Base-by-base conservation (phyloP, 1,140 invertebrate species). In the Microplitis demolitor region DNA sequence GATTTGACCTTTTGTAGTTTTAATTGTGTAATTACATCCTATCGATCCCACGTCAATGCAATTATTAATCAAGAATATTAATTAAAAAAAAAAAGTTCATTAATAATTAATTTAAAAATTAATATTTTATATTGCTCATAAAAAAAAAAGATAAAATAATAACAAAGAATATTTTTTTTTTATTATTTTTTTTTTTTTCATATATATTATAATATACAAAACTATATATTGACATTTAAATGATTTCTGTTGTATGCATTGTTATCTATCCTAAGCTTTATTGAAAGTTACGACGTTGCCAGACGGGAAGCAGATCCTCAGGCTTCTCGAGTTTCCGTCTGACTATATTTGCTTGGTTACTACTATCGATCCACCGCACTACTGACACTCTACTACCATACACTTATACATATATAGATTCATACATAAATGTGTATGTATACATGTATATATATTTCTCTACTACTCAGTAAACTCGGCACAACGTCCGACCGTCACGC, bases 321-420 rank as follows among this genome's bases (percentile, higher is more conserved):
- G 58, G 51, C 64, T 56, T 72, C 64, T 72, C 64, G 64, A 72
- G 71, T 72, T 72, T 67, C 71, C 64, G 71, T 67, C 71, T 72
- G 71, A 72, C 71, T 72, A 72, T 72, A 72, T 72, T 67, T 67
- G 66, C 71, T 60, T 64, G 39, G 71, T 72, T 72, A 72, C 71
- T 72, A 72, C 71, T 72, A 72, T 72, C 64, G 71, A 72, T 72
- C 71, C 16, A 39, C 31, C 39, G 11, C 35, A 61, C 71, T 8
- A 72, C 66, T 53, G 31, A 53, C 66, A 31, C 13, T 9, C 39
- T 8, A 45, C 39, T 45, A 45, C 39, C 6, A 45, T 45, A 45
- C 39, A 45, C 6, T 45, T 8, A 11, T 24, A 24, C 24, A 24
- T 24, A 0, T 2, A 24, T 24, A 24, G 24, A 24, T 24, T 1